Conservation (phyloP, 2,797 vertebrate genomes). For the Schizopygopsis pylzovi region DNA sequence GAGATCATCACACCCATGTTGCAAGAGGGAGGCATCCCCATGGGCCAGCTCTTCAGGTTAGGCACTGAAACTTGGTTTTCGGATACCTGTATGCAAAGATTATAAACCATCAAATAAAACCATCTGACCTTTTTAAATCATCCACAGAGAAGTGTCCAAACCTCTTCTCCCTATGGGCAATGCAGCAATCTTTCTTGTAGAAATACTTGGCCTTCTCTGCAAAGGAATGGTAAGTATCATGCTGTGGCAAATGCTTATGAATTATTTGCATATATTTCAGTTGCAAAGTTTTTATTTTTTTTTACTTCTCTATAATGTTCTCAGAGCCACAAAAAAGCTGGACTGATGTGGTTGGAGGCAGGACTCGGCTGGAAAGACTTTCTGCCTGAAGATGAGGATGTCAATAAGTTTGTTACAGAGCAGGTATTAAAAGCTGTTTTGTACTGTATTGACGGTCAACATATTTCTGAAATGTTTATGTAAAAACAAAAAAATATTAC, state of each 20-base stretch:
- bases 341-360: constrained; percentile 88
- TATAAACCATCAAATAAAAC: not conserved
- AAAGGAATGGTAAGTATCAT: constrained; percentile 90
- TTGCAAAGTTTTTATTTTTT: not conserved
- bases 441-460: not conserved
- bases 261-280: too few relatives aligned
- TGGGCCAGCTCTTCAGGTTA: constrained; percentile 94
- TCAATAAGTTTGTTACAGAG: constrained; percentile 90
- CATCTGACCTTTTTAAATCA: constrained; percentile 5
- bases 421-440: constrained; percentile 79
- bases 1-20: constrained; percentile 92
- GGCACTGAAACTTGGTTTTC: not conserved
- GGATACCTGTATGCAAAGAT: not conserved
- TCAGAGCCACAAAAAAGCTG: constrained; percentile 92
- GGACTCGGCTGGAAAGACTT: constrained; percentile 93
- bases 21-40: constrained; percentile 90
- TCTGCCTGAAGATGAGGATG: constrained; percentile 88
- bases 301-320: not conserved
- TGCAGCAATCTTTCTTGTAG: constrained; percentile 85
- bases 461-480: not conserved
- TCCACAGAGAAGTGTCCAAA: constrained; percentile 89
- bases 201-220: constrained; percentile 91
- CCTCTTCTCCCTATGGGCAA: constrained; percentile 89
- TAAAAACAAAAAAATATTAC: not conserved
- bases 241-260: not conserved